A percentile compares a stretch with the other conserved stretches of the same genome.
Conservation (phyloP, 2,113 vertebrate species). For the Danio rerio region GRCz12tu NC_133181.1:44607001-44607500, state of each 20-base stretch:
- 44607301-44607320: neutral
- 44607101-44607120: constrained; percentile 24
- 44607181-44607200: neutral
- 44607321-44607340: neutral
- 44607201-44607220: neutral
- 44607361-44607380: neutral
- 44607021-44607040: constrained; percentile 35
- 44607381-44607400: neutral
- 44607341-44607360: neutral
- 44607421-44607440: too few relatives aligned
- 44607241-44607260: neutral
- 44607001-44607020: constrained; percentile 34
- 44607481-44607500: too few relatives aligned
- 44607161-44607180: neutral
- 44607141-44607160: constrained; percentile 2
- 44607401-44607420: too few relatives aligned
- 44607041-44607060: constrained; percentile 53
- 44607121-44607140: constrained; percentile 27
- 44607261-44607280: neutral
- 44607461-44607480: too few relatives aligned
- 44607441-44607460: too few relatives aligned
- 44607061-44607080: constrained; percentile 25
- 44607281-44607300: neutral
- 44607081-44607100: constrained; percentile 20
- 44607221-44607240: constrained; percentile 14